These are phyloP conservation scores for Eubucco bourcierii DNA, from an alignment of 2,113 vertebrate genomes.

Conservation along the genomic window DNA sequence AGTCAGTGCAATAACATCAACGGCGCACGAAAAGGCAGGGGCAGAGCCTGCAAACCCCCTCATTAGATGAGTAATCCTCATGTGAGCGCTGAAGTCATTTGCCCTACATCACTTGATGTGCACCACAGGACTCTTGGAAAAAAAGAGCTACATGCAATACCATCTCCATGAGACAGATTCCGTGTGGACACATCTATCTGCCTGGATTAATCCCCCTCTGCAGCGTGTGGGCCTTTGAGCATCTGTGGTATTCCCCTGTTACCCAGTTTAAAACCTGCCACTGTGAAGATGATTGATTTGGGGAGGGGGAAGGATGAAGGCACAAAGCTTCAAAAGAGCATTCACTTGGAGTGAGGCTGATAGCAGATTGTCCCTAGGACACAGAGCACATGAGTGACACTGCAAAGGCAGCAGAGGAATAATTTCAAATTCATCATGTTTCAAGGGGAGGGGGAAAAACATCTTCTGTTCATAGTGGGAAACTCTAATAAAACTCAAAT, in stretches of 20 bases:
- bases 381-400: background rate
- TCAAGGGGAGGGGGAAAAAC: background rate
- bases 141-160: background rate
- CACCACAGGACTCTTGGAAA: slow-evolving; percentile 15
- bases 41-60: slow-evolving; percentile 44
- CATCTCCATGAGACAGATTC: slow-evolving; percentile 16
- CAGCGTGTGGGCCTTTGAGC: background rate
- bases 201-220: background rate
- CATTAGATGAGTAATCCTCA: slow-evolving; percentile 66
- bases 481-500: background rate
- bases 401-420: background rate
- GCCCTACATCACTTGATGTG: background rate
- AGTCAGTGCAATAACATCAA: background rate
- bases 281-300: background rate
- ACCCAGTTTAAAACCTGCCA: background rate
- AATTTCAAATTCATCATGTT: background rate
- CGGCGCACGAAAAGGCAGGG: background rate
- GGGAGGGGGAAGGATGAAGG: background rate
- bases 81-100: slow-evolving; percentile 62
- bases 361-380: background rate
- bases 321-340: background rate
- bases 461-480: background rate
- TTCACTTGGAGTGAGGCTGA: background rate
- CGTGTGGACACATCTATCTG: background rate
- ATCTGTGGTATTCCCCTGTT: background rate